Evolutionary conservation across 2,797 vertebrate species (phyloP), one percentile per base, ranked within the genome.

Genomic region (Halcyon smyrnensis): DNA sequence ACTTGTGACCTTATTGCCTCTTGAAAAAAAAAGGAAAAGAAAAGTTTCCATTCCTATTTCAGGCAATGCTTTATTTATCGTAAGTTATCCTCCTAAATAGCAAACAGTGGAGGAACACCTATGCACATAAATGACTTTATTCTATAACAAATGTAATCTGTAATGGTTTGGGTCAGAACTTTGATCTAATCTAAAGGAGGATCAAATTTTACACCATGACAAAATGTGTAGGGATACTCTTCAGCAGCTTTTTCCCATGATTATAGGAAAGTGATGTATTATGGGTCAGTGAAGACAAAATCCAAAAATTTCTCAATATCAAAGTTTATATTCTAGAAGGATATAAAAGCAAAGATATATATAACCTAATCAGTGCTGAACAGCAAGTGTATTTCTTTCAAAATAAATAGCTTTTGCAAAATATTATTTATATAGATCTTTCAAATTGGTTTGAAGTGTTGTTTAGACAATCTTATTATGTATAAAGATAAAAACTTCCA

Each of bases 401-500:
- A 92, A 90, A 41, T 87, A 95, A 98, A 96, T 95, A 94, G 92
- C 87, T 95, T 90, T 89, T 94, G 87, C 86, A 97, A 98, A 97
- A 97, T 95, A 97, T 96, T 97, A 97, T 97, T 98, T 97, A 97
- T 97, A 92, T 68, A 95, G 87, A 95, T 95, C 87, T 96, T 96
- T 88, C 92, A 97, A 97, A 97, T 97, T 95, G 64, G 46, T 86
- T 92, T 97, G 94, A 98, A 98, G 97, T 96, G 96, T 97, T 97
- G 97, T 98, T 98, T 97, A 96, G 97, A 97, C 97, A 98, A 97
- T 98, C 97, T 98, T 97, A 97, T 98, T 98, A 98, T 97, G 95
- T 97, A 97, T 97, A 97, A 97, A 97, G 97, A 98, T 97, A 98
- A 98, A 98, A 98, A 98, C 95, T 97, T 97, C 97, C 97, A 98